Evolutionary conservation across 2,113 vertebrate species (phyloP).

Genomic region (Telmatochromis brachygnathus): DNA sequence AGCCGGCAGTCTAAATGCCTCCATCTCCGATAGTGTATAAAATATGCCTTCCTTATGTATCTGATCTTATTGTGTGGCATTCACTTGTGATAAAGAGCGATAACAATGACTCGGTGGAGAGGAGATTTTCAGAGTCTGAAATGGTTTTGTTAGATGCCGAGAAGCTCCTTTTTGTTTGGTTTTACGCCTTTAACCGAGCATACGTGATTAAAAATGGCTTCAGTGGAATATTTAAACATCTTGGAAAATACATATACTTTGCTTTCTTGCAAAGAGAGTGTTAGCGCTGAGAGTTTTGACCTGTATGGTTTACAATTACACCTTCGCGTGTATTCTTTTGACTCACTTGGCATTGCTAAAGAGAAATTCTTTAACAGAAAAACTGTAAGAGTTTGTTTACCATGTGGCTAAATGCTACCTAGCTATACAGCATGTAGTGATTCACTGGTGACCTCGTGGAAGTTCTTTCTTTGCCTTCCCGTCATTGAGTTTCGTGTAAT

Average conservation of each 20-base stretch:
- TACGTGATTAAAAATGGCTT: neutral
- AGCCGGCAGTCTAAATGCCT: neutral
- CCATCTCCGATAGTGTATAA: neutral
- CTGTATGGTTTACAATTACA: neutral
- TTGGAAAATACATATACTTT: neutral
- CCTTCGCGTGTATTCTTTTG: neutral
- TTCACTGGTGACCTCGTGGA: neutral
- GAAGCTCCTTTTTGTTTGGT: neutral
- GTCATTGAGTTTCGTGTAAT: neutral
- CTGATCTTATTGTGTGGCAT: neutral
- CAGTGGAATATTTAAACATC: neutral
- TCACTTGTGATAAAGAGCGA: neutral
- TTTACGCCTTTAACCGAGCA: neutral
- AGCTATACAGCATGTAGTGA: neutral
- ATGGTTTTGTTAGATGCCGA: neutral
- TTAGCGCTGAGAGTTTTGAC: neutral
- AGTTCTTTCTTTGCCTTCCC: neutral
- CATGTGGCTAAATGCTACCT: neutral
- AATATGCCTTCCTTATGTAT: neutral
- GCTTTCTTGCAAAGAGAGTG: neutral
- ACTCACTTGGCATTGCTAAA: neutral
- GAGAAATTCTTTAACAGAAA: neutral
- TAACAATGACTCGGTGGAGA: neutral
- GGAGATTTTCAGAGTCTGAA: neutral
- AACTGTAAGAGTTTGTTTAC: neutral